Base-by-base conservation (phyloP, 2,888 invertebrate species). In the Nebria brevicollis region DNA sequence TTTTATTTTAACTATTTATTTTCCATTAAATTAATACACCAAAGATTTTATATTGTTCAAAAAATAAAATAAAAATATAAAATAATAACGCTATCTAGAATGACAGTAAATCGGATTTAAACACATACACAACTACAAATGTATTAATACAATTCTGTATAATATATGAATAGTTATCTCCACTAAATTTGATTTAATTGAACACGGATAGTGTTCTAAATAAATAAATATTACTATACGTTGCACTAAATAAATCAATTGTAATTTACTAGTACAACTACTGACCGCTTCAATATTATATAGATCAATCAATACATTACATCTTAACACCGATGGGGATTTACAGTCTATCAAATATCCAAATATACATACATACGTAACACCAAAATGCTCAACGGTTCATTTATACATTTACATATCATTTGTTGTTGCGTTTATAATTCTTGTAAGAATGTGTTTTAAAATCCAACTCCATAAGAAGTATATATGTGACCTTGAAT, bases 221-320 rank as follows among this genome's bases (percentile, higher is more conserved):
- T 54, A 54, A 54, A 54, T 54, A 2, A 54, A 54, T 6, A 54
- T 54, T 54, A 54, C 54, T 54, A 34, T 34, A 54, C 54, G 54
- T 13, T 6, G 13, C 7, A 54, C 6, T 54, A 54, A 54, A 54
- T 54, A 54, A 54, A 54, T 54, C 54, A 54, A 54, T 54, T 54
- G 11, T 13, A 54, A 54, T 54, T 54, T 54, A 54, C 54, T 54
- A 13, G 11, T 54, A 7, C 54, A 54, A 7, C 54, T 54, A 54
- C 54, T 54, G 54, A 54, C 54, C 54, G 54, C 54, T 54, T 54
- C 54, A 54, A 54, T 54, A 54, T 54, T 54, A 54, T 54, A 54
- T 54, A 7, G 7, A 54, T 54, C 54, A 54, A 54, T 54, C 54
- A 54, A 54, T 54, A 54, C 54, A 54, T 54, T 34, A 13, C 54